Conservation (phyloP, 2,113 vertebrate species). For the Pseudopipra pipra region DNA sequence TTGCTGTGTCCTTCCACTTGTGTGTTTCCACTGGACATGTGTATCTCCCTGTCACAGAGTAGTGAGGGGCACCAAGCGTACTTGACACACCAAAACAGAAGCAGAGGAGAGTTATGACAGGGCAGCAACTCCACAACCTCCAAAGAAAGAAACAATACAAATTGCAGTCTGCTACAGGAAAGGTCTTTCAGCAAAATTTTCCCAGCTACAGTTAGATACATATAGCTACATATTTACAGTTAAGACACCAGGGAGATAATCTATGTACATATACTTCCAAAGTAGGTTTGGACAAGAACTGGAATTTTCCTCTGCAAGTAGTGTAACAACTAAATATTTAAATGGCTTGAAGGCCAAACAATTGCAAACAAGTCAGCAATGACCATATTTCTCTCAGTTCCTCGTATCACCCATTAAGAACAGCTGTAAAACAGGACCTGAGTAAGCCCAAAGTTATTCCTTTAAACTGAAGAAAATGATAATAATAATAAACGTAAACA, state of each 20-base stretch:
- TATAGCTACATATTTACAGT: not conserved
- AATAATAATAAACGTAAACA: not conserved
- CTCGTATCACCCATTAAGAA: not conserved
- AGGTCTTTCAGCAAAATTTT: not conserved
- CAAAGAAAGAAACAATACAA: not conserved
- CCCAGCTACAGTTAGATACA: not conserved
- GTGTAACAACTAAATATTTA: conserved; percentile 26
- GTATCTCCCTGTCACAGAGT: not conserved
- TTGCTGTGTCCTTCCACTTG: not conserved
- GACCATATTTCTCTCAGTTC: not conserved
- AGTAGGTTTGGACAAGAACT: not conserved
- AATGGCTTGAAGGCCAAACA: conserved; percentile 4
- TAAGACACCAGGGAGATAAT: conserved; percentile 9
- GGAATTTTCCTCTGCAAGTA: conserved; percentile 11
- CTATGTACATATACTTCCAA: not conserved
- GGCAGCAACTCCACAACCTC: not conserved
- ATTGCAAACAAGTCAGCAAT: conserved; percentile 14
- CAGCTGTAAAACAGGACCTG: not conserved
- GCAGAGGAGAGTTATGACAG: not conserved
- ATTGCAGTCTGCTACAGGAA: not conserved
- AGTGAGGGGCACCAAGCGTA: accelerated
- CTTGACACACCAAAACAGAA: not conserved
- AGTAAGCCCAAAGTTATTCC: not conserved
- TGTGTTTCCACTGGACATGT: not conserved
- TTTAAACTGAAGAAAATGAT: not conserved